Conservation (phyloP, 2,797 vertebrate genomes). For the Perodicticus potto region DNA sequence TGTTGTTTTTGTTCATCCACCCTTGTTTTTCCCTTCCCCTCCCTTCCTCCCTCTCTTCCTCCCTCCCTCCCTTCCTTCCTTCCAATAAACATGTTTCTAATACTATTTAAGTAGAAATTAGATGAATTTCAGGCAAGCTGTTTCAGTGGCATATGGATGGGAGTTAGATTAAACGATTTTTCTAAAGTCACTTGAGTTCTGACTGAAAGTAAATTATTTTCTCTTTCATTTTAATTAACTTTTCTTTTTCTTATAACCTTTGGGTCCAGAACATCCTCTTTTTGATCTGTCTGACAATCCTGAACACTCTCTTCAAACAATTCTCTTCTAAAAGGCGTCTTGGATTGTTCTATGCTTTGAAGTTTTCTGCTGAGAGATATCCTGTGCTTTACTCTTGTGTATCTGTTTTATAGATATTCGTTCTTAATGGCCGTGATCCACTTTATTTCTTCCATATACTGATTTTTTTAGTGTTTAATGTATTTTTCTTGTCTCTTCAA, state of each 20-base stretch:
- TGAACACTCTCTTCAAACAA: not conserved
- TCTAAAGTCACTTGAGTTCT: not conserved
- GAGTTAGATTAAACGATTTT: conserved; percentile 30
- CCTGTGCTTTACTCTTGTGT: not conserved
- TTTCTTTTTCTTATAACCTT: not conserved
- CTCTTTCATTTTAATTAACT: conserved; percentile 39
- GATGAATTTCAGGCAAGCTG: not conserved
- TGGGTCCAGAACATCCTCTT: not conserved
- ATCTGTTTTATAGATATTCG: conserved; percentile 7
- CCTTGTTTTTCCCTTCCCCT: not conserved
- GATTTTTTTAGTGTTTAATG: conserved; percentile 43
- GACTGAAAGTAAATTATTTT: not conserved
- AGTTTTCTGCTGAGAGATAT: not conserved
- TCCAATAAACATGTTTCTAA: not conserved
- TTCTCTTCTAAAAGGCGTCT: conserved; percentile 2
- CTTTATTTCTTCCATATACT: conserved; percentile 12
- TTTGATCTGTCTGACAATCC: conserved; percentile 4
- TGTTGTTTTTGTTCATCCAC: not conserved
- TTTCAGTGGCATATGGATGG: not conserved
- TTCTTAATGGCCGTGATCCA: not conserved
- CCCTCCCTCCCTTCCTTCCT: not conserved
- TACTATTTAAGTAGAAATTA: conserved; percentile 32
- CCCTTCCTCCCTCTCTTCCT: not conserved
- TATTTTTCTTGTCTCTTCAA: conserved; percentile 57
- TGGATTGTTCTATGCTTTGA: not conserved